A percentile compares a stretch with the other conserved stretches of the same genome.
Conservation (phyloP, 2,797 vertebrate species). For the Parotocinclus haroldoi region DNA sequence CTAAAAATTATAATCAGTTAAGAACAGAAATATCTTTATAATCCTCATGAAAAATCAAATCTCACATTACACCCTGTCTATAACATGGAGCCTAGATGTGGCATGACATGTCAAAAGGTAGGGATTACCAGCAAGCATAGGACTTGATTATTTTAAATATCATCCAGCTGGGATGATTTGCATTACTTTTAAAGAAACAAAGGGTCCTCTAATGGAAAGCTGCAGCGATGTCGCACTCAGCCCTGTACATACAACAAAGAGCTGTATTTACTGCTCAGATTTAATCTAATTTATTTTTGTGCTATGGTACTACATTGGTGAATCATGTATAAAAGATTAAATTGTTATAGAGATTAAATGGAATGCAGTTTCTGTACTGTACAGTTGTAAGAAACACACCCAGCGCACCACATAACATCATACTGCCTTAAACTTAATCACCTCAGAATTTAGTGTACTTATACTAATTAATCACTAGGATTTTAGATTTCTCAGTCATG, state of each 20-base stretch:
- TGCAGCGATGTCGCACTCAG: conserved; percentile 12
- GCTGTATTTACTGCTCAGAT: no score
- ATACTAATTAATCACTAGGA: no score
- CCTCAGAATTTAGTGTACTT: no score
- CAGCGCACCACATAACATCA: no score
- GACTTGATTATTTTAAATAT: conserved; percentile 9
- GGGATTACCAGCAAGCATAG: conserved; percentile 33
- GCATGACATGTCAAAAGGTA: conserved; percentile 39
- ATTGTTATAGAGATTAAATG: no score
- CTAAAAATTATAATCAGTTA: conserved; percentile 25
- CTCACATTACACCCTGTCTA: conserved; percentile 9
- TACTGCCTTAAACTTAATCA: no score
- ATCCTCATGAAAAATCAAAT: conserved; percentile 33
- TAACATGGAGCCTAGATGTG: conserved; percentile 5
- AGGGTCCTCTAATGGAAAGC: conserved; percentile 42
- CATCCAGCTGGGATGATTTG: no score
- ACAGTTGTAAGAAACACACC: no score
- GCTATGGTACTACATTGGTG: no score
- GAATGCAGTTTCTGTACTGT: no score
- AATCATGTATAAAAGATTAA: no score
- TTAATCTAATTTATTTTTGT: neutral
- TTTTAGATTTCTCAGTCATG: no score
- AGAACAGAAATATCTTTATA: conserved; percentile 44
- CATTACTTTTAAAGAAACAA: conserved; percentile 31
- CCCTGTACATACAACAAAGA: neutral